Evolutionary conservation across 2,113 vertebrate species (phyloP), one percentile per base, ranked within the genome.

Genomic region (Corythaixoides concolor): DNA sequence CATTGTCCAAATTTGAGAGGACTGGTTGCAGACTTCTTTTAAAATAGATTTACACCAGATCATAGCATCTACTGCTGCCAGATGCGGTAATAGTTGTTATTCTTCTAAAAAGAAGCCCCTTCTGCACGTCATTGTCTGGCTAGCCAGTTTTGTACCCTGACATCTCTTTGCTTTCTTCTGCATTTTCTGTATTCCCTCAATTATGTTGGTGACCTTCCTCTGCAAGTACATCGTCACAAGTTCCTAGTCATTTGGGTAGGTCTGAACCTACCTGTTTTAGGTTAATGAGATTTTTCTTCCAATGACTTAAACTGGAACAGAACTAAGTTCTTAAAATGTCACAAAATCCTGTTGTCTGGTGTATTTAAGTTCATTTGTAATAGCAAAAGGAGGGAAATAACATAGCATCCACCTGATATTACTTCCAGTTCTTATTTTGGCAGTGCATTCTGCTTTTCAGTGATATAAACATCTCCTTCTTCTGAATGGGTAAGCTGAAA

Each of bases 381-480:
- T 63, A 78, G 20, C 64, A 12, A 23, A 66, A 69, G 49, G 28
- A 68, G 56, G 35, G 33, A 91, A 93, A 80, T 81, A 74, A 77
- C 76, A 28, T 37, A 33, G 8, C 18, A 45, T 68, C 45, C 10
- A 35, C 37, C 55, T 90, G 79, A 88, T 94, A 70, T 76, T 85
- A 35, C 62, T 89, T 81, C 37, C 39, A 95, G 5, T 91, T 95
- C 56, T 92, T 92, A 89, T 82, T 96, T 94, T 93, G n/a, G 60
- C 66, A 91, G 56, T 91, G 30, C 35, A 69, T 95, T 95, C 94
- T 94, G 81, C 67, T 91, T 97, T 96, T 93, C 78, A 85, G 28
- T 91, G 78, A 62, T 79, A 62, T 88, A 96, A 94, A 30, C 87
- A 37, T 85, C 49, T 64, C 9, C 80, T 62, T 52, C 86, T 77